Conservation (phyloP, 2,888 invertebrate species). For the Pammene aurita region DNA sequence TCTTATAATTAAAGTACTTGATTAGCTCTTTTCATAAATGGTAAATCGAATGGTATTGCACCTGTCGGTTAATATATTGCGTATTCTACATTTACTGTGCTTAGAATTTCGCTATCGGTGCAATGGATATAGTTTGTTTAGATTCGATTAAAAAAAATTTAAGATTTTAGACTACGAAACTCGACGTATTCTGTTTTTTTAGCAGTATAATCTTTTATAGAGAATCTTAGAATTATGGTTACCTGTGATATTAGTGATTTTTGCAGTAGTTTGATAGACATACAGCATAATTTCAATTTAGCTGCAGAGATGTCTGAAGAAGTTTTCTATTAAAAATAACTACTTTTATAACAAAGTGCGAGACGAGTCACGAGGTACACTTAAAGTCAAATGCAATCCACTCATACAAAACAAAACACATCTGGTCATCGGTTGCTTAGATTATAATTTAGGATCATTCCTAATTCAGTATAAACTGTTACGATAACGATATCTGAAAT, state of each 20-base stretch:
- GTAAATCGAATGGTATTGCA: neutral
- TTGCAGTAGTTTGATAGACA: too few species aligned
- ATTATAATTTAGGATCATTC: constrained; percentile 39
- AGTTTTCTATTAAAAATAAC: too few species aligned
- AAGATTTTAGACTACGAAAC: constrained; percentile 27
- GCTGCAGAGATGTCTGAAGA: too few species aligned
- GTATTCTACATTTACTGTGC: constrained; percentile 2
- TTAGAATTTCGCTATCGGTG: constrained; percentile 7
- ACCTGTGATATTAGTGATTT: too few species aligned
- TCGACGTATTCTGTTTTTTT: constrained; percentile 5
- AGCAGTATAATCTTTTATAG: too few species aligned
- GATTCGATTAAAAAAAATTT: constrained; percentile 24
- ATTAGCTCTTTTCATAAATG: neutral
- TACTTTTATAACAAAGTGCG: too few species aligned
- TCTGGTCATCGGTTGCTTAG: neutral
- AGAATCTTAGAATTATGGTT: too few species aligned
- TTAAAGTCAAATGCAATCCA: neutral
- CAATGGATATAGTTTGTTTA: constrained; percentile 29
- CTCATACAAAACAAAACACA: neutral
- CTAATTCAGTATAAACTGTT: constrained; percentile 58
- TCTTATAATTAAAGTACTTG: neutral
- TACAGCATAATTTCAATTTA: too few species aligned
- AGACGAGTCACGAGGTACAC: neutral
- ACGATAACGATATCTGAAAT: constrained; percentile 54
- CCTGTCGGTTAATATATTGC: constrained; percentile 4